These are phyloP conservation scores for Antheraea pernyi DNA, from an alignment of 1,140 invertebrate species.

Conservation along the genomic window DNA sequence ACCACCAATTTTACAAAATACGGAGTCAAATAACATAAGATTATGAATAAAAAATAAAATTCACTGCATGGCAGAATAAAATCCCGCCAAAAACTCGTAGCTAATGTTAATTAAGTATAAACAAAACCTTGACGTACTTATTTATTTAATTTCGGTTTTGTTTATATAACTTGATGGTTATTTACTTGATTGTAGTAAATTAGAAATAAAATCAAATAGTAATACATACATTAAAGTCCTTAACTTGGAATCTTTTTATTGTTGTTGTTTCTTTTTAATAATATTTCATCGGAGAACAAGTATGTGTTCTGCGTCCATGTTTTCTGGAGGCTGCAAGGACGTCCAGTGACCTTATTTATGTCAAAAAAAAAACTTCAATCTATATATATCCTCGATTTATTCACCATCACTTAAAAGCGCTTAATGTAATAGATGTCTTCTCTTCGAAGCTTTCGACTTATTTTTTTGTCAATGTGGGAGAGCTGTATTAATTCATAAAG, in stretches of 20 bases:
- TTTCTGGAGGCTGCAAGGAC: not conserved
- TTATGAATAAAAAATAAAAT: too few relatives aligned
- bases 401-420: not conserved
- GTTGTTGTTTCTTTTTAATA: not conserved
- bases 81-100: too few relatives aligned
- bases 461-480: slow-evolving; percentile 9
- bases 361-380: not conserved
- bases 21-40: too few relatives aligned
- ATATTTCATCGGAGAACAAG: not conserved
- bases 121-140: not conserved
- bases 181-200: too few relatives aligned
- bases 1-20: too few relatives aligned
- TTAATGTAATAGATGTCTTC: not conserved
- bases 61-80: too few relatives aligned
- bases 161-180: not conserved
- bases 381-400: not conserved
- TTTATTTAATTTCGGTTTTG: not conserved
- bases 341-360: not conserved
- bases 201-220: too few relatives aligned
- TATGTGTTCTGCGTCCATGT: not conserved
- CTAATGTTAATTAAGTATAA: not conserved
- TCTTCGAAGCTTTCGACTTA: not conserved
- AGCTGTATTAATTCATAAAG: slow-evolving; percentile 1
- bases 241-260: too few relatives aligned
- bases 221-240: too few relatives aligned